Evolutionary conservation across 2,113 vertebrate genomes (phyloP).

Genomic region (Caloenas nicobarica): DNA sequence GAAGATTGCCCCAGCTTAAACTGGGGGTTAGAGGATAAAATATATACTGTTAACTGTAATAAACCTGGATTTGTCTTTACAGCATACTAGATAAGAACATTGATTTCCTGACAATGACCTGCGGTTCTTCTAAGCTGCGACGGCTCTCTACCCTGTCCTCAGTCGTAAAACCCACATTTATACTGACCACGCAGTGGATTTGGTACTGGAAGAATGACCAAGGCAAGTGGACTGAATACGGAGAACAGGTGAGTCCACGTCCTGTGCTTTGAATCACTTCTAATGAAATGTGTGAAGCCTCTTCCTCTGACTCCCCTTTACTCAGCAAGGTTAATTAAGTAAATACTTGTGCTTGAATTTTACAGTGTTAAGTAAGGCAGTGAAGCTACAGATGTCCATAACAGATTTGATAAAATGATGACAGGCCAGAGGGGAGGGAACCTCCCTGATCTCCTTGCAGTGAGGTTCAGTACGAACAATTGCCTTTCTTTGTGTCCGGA

Average conservation of each 20-base stretch:
- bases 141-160: slow-evolving; percentile 85
- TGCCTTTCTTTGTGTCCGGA: not conserved
- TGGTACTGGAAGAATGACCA: slow-evolving; percentile 85
- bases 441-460: not conserved
- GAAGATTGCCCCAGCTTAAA: not conserved
- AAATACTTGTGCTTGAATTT: not conserved
- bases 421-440: not conserved
- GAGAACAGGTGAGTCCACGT: slow-evolving; percentile 70
- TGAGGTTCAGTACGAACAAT: not conserved
- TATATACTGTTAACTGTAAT: not conserved
- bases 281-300: not conserved
- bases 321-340: not conserved
- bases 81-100: slow-evolving; percentile 40
- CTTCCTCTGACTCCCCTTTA: not conserved
- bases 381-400: not conserved
- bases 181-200: slow-evolving; percentile 85
- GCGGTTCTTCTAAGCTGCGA: slow-evolving; percentile 44
- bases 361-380: not conserved
- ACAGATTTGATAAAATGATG: not conserved
- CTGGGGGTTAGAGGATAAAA: not conserved
- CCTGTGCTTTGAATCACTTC: not conserved
- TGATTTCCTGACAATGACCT: slow-evolving; percentile 80
- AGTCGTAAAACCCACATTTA: slow-evolving; percentile 75
- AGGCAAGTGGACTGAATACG: slow-evolving; percentile 81
- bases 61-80: not conserved